Evolutionary conservation across 2,113 vertebrate species (phyloP), one percentile per base, ranked within the genome.

Genomic region (Notothenia coriiceps): DNA sequence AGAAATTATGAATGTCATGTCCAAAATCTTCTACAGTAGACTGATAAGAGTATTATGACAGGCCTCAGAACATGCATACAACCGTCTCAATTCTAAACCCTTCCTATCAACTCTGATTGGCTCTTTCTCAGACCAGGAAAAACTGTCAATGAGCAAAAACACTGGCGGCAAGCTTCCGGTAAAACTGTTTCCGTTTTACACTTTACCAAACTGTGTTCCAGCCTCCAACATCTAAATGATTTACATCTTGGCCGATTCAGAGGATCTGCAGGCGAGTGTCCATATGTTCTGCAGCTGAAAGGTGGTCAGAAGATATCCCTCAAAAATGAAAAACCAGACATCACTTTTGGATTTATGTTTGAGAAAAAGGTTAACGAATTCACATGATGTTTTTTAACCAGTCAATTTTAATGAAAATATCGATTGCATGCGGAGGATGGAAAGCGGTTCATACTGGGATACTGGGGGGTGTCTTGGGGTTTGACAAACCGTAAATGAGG

Each of bases 221-320:
- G 79, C 64, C 64, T 51, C 54, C 20, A 46, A 44, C 62, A 63
- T 18, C 55, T 80, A 77, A 65, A 56, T 5, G 5, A 40, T 40
- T 7, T 70, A 76, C 57, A 77, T 79, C 75, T 69, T 67, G 88
- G 80, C 90, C 84, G 64, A 43, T 83, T 78, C 62, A 63, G 70
- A 80, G 88, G 87, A 90, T 90, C 84, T 91, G 76, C 89, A 85
- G 86, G 78, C 86, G 51, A 91, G 80, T 9, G 66, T 82, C 77
- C 60, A 84, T 72, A 49, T 87, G 89, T 88, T 82, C 83, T 80
- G 82, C 72, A 77, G 72, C 75, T 51, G 22, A 22, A 70, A 86
- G 55, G 17, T 18, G 35, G n/a, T 18, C 63, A 63, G 11, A 70
- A 67, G 47, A 51, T 29, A 40, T 40, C 10, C 6, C 9, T 63